Percentiles rank a stretch among this genome's conserved stretches.
These are phyloP conservation scores for Campoplex nolae DNA, from an alignment of 2,888 invertebrate genomes.

Conservation along the genomic window DNA sequence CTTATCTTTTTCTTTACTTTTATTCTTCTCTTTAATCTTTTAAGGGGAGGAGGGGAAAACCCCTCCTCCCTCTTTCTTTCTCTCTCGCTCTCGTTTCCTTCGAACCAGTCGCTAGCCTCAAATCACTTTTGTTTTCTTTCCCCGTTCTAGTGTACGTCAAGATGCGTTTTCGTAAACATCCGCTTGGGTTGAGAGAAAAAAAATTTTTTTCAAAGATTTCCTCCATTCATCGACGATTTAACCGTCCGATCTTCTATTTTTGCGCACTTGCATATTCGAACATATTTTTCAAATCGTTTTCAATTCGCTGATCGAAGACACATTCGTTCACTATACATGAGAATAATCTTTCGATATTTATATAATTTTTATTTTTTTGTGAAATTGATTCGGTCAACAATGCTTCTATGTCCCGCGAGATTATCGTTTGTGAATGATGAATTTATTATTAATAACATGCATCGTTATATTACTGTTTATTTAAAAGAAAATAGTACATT, in stretches of 20 bases:
- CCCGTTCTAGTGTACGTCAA: constrained; percentile 48
- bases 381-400: too few relatives aligned
- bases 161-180: constrained; percentile 48
- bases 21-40: constrained; percentile 9
- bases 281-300: background rate
- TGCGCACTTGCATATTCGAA: background rate
- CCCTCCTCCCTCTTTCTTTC: background rate
- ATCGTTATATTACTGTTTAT: too few relatives aligned
- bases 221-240: background rate
- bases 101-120: constrained; percentile 36
- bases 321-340: too few relatives aligned
- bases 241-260: background rate
- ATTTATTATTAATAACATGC: background rate
- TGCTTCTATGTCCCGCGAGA: too few relatives aligned
- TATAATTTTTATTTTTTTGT: too few relatives aligned
- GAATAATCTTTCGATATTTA: too few relatives aligned
- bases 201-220: constrained; percentile 19
- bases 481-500: too few relatives aligned
- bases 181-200: background rate
- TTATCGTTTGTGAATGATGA: background rate
- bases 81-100: background rate
- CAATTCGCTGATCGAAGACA: background rate
- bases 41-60: too few relatives aligned
- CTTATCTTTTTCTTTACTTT: background rate
- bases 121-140: constrained; percentile 61